These are phyloP conservation scores for Centropus unirufus DNA, from an alignment of 2,113 vertebrate species.

Conservation along the genomic window DNA sequence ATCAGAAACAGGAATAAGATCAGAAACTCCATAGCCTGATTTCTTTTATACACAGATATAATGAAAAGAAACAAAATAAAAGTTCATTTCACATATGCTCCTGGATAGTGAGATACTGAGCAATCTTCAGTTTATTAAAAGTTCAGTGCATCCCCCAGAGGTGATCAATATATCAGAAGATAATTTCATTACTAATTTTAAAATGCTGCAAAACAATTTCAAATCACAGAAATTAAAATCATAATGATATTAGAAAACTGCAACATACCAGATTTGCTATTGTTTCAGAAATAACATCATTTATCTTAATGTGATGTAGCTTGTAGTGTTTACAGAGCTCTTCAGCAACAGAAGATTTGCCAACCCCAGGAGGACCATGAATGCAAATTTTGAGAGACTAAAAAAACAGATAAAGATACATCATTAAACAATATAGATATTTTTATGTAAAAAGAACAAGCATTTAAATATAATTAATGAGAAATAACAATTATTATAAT, in stretches of 20 bases:
- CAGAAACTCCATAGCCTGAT: background rate
- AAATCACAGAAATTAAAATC: background rate
- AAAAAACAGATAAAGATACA: background rate
- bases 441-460: background rate
- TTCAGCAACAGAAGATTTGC: conserved; percentile 84
- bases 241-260: background rate
- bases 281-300: conserved; percentile 81
- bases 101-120: background rate
- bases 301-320: conserved; percentile 83
- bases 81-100: background rate
- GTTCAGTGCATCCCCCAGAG: background rate
- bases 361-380: conserved; percentile 89
- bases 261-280: conserved; percentile 83
- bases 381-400: conserved; percentile 89
- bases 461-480: background rate
- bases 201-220: background rate
- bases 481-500: background rate
- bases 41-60: background rate
- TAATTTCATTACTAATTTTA: background rate
- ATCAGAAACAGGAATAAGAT: background rate
- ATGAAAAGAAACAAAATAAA: background rate
- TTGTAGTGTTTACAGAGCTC: conserved; percentile 85
- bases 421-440: background rate
- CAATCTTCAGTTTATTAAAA: background rate
- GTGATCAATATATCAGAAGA: background rate